These are phyloP conservation scores for Knipowitschia caucasica DNA, from an alignment of 2,797 vertebrate species.

Conservation along the genomic window DNA sequence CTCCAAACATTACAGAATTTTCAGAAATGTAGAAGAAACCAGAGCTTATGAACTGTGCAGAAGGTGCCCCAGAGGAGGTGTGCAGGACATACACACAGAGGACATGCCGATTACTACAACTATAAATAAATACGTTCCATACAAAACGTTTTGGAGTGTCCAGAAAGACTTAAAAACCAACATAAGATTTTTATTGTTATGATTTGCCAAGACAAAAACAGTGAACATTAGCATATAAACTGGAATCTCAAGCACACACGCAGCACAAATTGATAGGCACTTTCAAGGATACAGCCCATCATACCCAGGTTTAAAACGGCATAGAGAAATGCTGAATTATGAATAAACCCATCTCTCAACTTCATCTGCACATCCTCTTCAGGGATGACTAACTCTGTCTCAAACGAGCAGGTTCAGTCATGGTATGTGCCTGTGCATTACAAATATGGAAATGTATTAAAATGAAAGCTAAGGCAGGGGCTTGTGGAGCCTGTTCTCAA, in stretches of 20 bases:
- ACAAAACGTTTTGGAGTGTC: too few species aligned
- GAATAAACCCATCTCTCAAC: slow-evolving; percentile 13
- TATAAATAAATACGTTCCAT: too few species aligned
- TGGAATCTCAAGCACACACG: not conserved
- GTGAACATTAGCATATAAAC: not conserved
- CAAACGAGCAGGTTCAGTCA: slow-evolving; percentile 4
- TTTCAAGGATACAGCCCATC: not conserved
- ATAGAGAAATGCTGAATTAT: slow-evolving; percentile 13
- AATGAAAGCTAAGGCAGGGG: slow-evolving; percentile 11
- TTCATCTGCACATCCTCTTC: slow-evolving; percentile 1
- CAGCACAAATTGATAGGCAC: not conserved
- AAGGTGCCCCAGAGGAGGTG: too few species aligned
- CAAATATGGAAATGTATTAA: slow-evolving; percentile 39
- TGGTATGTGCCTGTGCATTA: slow-evolving; percentile 7
- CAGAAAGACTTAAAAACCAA: too few species aligned
- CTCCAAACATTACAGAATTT: too few species aligned
- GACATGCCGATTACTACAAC: too few species aligned
- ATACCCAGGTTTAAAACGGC: slow-evolving; percentile 7
- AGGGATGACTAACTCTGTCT: slow-evolving; percentile 11
- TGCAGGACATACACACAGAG: too few species aligned
- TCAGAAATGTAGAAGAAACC: too few species aligned
- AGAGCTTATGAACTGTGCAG: too few species aligned
- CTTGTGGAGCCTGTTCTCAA: slow-evolving; percentile 11
- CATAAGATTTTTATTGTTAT: not conserved
- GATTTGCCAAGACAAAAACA: slow-evolving; percentile 6